Evolutionary conservation across 2,797 vertebrate species (phyloP), one percentile per base, ranked within the genome.

Genomic region (Catostomus latipinnis): DNA sequence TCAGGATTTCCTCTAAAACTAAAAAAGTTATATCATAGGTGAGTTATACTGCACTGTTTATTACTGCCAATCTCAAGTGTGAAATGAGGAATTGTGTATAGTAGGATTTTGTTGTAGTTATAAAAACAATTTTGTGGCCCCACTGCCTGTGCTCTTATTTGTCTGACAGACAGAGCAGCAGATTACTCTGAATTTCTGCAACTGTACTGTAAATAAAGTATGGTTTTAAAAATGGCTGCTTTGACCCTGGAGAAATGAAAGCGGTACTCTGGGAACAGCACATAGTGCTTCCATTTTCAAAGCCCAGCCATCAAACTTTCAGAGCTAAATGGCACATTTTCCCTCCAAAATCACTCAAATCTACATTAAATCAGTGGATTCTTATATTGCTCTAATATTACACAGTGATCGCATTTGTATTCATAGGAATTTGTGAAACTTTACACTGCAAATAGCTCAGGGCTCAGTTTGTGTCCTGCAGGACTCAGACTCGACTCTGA

Each of bases 201-300:
- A 76, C 10, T 34, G 46, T n/a, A 74, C 67, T 84, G 86, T 87
- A 83, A 86, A 84, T 84, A 83, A 86, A 84, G 22, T 34, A 83
- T 66, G 83, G 68, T 72, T 84, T 83, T 70, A 78, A 83, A 85
- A 85, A 86, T 83, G 83, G 79, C 83, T 82, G 80, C 71, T 82
- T 68, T 78, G 86, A 86, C 79, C 86, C 73, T 78, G 74, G 79
- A 69, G 74, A 85, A 87, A 82, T 82, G 81, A 86, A 83, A 81
- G 75, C 49, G 66, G 56, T 80, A 56, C 76, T 85, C 67, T 52
- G 61, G 76, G 83, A 81, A 56, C 65, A 76, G 82, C 46, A 74
- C 68, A 72, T 71, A 75, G 16, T 63, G 22, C 79, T 84, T 80
- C 68, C 66, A 83, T 83, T 84, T 85, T 83, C 83, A 84, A 74